Evolutionary conservation across 2,888 invertebrate species (phyloP), one percentile per base, ranked within the genome.

Genomic region (Acleris emargana): DNA sequence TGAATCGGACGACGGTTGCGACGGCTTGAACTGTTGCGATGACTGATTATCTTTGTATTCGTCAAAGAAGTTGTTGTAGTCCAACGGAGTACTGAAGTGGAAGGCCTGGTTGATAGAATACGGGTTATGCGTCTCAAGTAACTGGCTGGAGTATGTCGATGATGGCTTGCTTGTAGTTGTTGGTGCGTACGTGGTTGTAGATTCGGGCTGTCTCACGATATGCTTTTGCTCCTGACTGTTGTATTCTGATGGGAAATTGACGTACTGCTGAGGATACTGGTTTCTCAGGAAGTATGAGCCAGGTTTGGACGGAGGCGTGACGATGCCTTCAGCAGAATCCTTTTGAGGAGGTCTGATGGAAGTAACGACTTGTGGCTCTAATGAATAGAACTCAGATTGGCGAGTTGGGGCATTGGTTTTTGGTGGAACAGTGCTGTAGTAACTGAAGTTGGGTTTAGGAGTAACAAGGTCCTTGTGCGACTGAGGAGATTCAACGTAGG

Each of bases 71-170:
- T 79, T 87, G 61, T 89, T 89, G 70, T 91, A 89, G 68, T 91
- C 93, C 64, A 91, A 76, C 6, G 92, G 91, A 58, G 91, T 91
- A 72, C 89, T 93, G 67, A 89, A 89, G 72, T 91, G 89, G 79
- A 92, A 92, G 0, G 91, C 92, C 72, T 92, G 92, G 71, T 93
- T 93, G 62, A 92, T 92, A 1, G 91, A 91, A 71, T 89, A 93
- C 1, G 93, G 92, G 70, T 92, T 92, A 63, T 92, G 92, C 13
- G 92, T 92, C 73, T 92, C 91, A 17, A 92, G 72, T 57, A 92
- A 72, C 68, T 87, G 89, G 69, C 81, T 89, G 1, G 91, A 82
- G 67, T 89, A 85, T 11, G 91, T 88, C 3, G 89, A 85, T 32
- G 87, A 79, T 50, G 80, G 73, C 71, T 81, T 84, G n/a, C 83